phyloP scores from a whole-genome alignment of 2,113 vertebrate species.

The Canis aureus region DNA sequence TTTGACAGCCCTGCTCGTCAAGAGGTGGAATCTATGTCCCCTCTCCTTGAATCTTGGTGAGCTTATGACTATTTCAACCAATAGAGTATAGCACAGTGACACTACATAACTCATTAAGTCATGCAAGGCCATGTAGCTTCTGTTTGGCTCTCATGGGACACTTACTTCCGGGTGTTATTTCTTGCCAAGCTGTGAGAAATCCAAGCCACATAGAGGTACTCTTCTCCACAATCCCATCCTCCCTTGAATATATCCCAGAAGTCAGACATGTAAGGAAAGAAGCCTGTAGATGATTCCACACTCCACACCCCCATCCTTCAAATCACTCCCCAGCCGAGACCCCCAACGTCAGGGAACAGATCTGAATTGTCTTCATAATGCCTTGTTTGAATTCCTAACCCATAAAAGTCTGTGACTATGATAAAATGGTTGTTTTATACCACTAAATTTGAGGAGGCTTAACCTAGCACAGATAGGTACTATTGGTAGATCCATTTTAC shows the following conservation, averaged over 20 bases:
- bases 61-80: neutral
- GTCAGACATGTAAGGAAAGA: neutral
- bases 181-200: neutral
- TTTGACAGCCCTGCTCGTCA: neutral
- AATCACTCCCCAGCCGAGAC: neutral
- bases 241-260: neutral
- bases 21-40: neutral
- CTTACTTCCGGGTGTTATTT: neutral
- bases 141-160: neutral
- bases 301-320: neutral
- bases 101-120: neutral
- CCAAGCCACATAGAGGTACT: neutral
- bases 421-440: neutral
- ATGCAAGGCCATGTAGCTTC: neutral
- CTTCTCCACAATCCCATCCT: neutral
- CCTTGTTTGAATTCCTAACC: neutral
- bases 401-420: neutral
- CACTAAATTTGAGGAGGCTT: neutral
- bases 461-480: neutral
- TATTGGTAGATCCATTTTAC: neutral
- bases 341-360: neutral
- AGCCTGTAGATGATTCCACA: neutral
- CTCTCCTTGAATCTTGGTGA: neutral
- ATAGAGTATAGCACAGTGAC: neutral
- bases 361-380: neutral